phyloP scores from a whole-genome alignment of 2,888 invertebrate species.

The Dendrolimus houi region DNA sequence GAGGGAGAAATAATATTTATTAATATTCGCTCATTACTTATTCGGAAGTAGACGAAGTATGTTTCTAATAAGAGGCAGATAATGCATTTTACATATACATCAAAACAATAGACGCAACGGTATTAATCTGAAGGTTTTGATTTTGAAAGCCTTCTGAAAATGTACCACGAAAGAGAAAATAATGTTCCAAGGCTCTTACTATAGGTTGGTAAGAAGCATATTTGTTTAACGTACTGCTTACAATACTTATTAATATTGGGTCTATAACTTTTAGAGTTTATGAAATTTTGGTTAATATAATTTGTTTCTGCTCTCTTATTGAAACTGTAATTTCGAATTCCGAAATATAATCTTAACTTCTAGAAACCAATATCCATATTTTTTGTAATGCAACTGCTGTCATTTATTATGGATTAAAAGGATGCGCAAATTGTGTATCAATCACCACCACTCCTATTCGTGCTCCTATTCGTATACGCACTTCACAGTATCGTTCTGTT shows the following conservation, averaged over 20 bases:
- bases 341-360: neutral
- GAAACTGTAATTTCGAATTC: neutral
- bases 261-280: too few species aligned
- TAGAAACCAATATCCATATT: constrained; percentile 66
- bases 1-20: constrained; percentile 64
- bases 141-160: too few species aligned
- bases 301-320: neutral
- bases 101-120: too few species aligned
- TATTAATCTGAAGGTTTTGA: too few species aligned
- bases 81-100: too few species aligned
- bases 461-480: constrained; percentile 22
- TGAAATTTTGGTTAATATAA: neutral
- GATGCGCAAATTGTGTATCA: constrained; percentile 32
- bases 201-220: too few species aligned
- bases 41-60: constrained; percentile 20
- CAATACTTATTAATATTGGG: too few species aligned
- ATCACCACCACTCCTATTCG: constrained; percentile 22
- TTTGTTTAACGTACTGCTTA: too few species aligned
- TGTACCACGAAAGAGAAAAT: too few species aligned
- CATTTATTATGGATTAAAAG: constrained; percentile 50
- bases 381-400: constrained; percentile 62
- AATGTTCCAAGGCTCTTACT: too few species aligned
- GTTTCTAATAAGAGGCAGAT: constrained; percentile 29
- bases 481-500: constrained; percentile 9
- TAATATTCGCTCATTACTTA: constrained; percentile 75